These are phyloP conservation scores for Mycteria americana DNA, from an alignment of 2,797 vertebrate genomes.

Conservation along the genomic window DNA sequence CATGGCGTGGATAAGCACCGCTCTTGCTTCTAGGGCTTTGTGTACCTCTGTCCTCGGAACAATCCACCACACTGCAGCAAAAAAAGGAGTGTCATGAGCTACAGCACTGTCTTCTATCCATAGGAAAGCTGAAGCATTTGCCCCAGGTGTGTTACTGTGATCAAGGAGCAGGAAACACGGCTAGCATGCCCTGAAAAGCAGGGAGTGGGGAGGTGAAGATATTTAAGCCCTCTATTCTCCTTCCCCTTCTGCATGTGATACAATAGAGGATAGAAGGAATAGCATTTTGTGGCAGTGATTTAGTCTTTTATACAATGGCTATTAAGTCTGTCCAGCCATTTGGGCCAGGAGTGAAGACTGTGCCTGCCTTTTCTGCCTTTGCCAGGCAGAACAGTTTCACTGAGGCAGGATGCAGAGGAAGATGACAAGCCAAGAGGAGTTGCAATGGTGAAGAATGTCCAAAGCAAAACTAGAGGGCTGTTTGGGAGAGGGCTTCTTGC, in stretches of 20 bases:
- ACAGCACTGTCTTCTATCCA: neutral
- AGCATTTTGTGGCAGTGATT: neutral
- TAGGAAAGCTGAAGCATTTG: neutral
- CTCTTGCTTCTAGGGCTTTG: neutral
- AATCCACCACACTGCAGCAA: neutral
- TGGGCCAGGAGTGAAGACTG: neutral
- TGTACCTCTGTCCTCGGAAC: neutral
- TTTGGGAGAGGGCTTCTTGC: neutral
- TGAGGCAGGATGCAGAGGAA: neutral
- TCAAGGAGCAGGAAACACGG: neutral
- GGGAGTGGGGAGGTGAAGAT: neutral
- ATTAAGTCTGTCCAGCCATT: neutral
- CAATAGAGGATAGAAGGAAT: neutral
- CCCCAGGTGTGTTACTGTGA: too few relatives aligned
- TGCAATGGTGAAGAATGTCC: too few relatives aligned
- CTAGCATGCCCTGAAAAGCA: neutral
- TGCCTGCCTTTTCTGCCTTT: neutral
- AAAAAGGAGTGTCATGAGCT: neutral
- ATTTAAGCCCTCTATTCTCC: neutral
- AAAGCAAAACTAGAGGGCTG: neutral
- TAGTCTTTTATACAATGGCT: neutral
- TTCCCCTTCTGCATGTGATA: neutral
- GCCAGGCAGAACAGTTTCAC: neutral
- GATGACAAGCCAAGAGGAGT: neutral
- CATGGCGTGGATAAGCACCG: neutral